These are phyloP conservation scores for Geodia barretti DNA, from an alignment of 37 sponge, comb jelly and placozoan genomes.

Conservation along the genomic window DNA sequence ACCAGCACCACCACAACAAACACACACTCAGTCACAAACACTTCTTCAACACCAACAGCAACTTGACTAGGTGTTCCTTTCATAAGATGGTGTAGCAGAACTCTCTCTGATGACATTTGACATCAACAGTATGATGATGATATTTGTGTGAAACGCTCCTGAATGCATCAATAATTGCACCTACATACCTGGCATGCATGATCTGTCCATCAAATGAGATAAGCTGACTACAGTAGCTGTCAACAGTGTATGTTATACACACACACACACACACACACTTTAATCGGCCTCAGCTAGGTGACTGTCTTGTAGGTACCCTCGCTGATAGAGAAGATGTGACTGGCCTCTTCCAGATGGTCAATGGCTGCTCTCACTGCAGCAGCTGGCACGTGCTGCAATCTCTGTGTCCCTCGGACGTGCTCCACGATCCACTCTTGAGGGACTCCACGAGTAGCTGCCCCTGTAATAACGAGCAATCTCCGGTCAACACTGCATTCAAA, in stretches of 20 bases:
- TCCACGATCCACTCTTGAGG: slow-evolving; percentile 45
- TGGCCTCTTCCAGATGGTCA: slow-evolving; percentile 19
- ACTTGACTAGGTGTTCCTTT: too few species aligned
- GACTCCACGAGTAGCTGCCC: slow-evolving; percentile 12
- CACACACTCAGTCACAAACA: too few species aligned
- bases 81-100: too few species aligned
- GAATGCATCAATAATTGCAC: not conserved
- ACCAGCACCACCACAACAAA: too few species aligned
- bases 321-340: slow-evolving; percentile 19
- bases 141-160: too few species aligned
- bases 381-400: slow-evolving; percentile 13
- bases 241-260: too few species aligned
- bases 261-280: too few species aligned
- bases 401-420: slow-evolving; percentile 20
- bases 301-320: slow-evolving; percentile 19
- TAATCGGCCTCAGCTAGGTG: not conserved
- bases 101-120: too few species aligned
- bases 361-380: slow-evolving; percentile 15
- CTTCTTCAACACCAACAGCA: too few species aligned
- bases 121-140: too few species aligned
- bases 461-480: not conserved
- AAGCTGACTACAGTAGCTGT: too few species aligned
- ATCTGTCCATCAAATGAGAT: not conserved
- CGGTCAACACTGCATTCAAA: not conserved
- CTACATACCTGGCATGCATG: not conserved